phyloP scores from a whole-genome alignment of 2,888 invertebrate genomes.

The Phasia obesa region DNA sequence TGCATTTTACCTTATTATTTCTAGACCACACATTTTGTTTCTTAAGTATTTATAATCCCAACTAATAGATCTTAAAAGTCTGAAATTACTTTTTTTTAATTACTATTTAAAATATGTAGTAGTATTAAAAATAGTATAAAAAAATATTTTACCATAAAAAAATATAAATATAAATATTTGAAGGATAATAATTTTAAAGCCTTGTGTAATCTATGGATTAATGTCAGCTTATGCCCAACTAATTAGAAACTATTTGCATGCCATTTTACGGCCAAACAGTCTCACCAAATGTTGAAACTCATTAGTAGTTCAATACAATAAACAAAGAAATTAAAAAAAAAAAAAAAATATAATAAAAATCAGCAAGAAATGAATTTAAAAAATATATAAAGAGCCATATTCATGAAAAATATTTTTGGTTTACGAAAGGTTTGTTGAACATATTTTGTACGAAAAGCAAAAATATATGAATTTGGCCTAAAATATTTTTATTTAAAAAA shows the following conservation, averaged over 20 bases:
- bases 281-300: conserved; percentile 11
- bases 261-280: conserved; percentile 26
- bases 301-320: conserved; percentile 34
- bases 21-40: conserved; percentile 58
- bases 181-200: conserved; percentile 54
- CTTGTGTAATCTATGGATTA: conserved; percentile 58
- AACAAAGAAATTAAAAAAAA: conserved; percentile 19
- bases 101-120: not conserved
- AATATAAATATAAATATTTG: not conserved
- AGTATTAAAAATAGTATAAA: not conserved
- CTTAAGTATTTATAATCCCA: conserved; percentile 31
- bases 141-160: not conserved
- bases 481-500: too few species aligned
- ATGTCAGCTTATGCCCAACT: conserved; percentile 59
- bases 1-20: too few species aligned
- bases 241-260: conserved; percentile 54
- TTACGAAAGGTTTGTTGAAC: too few species aligned
- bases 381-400: too few species aligned
- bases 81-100: not conserved
- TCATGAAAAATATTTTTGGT: too few species aligned
- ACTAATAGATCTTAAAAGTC: conserved; percentile 26
- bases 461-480: too few species aligned
- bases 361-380: not conserved
- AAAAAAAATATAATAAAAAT: not conserved
- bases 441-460: not conserved